Conservation (phyloP, 2,797 vertebrate genomes). For the Hyperoplus immaculatus region DNA sequence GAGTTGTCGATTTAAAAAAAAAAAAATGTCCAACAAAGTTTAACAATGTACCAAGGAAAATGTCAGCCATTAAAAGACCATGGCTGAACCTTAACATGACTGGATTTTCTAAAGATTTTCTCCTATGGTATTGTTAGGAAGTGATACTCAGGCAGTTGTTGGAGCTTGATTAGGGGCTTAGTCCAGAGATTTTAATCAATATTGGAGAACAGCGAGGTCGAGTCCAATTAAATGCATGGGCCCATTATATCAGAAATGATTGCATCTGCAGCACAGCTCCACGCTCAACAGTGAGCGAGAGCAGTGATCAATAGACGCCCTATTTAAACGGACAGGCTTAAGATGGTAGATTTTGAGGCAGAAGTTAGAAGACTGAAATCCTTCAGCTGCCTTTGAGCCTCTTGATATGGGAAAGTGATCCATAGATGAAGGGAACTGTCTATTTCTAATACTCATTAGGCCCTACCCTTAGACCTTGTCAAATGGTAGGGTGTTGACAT, state of each 20-base stretch:
- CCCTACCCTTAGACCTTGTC: too few species aligned
- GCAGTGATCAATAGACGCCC: conserved; percentile 75
- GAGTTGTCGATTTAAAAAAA: background rate
- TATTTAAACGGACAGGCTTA: conserved; percentile 68
- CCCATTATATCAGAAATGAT: conserved; percentile 81
- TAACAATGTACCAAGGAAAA: background rate
- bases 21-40: background rate
- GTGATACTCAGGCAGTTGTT: conserved; percentile 44
- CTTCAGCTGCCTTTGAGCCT: conserved; percentile 63
- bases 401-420: background rate
- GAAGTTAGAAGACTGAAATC: conserved; percentile 51
- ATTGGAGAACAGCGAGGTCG: conserved; percentile 57
- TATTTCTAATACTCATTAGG: too few species aligned
- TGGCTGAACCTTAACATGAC: conserved; percentile 21
- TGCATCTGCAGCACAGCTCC: conserved; percentile 66
- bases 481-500: too few species aligned
- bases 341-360: conserved; percentile 68
- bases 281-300: conserved; percentile 58
- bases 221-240: conserved; percentile 75
- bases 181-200: conserved; percentile 74
- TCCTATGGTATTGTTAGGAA: conserved; percentile 38
- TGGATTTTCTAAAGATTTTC: conserved; percentile 25
- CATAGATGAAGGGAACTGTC: background rate
- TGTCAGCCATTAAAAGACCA: conserved; percentile 13
- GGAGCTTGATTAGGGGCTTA: conserved; percentile 71